These are phyloP conservation scores for Meandrina meandrites DNA, from an alignment of 92 coral and sea anemone genomes.

Conservation along the genomic window DNA sequence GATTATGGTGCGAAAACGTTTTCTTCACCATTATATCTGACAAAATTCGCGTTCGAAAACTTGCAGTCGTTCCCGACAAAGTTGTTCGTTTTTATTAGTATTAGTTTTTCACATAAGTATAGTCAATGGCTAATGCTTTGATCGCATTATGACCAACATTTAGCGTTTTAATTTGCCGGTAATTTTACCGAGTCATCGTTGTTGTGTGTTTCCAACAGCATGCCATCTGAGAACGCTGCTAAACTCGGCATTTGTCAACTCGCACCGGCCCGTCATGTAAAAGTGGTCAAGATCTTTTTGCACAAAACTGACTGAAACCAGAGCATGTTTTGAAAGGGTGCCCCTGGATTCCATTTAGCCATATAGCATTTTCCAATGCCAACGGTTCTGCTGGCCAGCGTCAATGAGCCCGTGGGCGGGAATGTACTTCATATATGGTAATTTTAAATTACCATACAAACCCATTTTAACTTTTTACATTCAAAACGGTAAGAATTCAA, in stretches of 20 bases:
- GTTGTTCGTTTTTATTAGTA: background rate
- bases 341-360: background rate
- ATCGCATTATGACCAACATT: background rate
- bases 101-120: too few species aligned
- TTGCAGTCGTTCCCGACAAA: background rate
- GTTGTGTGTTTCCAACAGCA: background rate
- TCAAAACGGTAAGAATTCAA: background rate
- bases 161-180: background rate
- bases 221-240: background rate
- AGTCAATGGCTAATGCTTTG: background rate
- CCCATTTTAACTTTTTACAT: background rate
- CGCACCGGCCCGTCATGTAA: background rate
- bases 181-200: background rate
- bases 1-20: background rate
- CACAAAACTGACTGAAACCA: background rate
- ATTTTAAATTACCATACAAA: background rate
- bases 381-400: background rate
- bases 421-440: background rate
- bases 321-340: background rate
- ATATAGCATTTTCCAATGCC: background rate
- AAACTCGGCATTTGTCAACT: background rate
- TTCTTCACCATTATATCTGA: background rate
- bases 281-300: background rate
- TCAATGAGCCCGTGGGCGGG: background rate
- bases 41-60: background rate